Evolutionary conservation across 2,888 invertebrate species (phyloP).

Genomic region (Iselma pallidipennis): DNA sequence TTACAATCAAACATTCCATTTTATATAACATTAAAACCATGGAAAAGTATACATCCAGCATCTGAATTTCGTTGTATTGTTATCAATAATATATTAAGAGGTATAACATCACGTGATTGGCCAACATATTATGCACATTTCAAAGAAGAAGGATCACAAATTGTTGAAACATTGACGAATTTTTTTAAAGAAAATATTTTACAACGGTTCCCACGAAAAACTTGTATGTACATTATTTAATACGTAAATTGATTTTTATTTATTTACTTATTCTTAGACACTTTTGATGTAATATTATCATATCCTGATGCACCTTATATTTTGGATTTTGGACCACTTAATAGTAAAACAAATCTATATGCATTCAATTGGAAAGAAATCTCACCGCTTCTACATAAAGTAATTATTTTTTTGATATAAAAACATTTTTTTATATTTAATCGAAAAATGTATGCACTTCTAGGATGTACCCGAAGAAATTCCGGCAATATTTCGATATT

Average conservation of each 20-base stretch:
- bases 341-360: constrained; percentile 48
- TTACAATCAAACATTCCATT: constrained; percentile 39
- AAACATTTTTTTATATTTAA: no score
- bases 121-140: constrained; percentile 52
- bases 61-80: constrained; percentile 53
- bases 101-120: constrained; percentile 53
- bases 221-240: constrained; percentile 38
- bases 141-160: constrained; percentile 46
- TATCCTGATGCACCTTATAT: constrained; percentile 43
- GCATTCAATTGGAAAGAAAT: constrained; percentile 53
- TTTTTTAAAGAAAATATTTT: constrained; percentile 46
- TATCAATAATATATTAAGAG: constrained; percentile 48
- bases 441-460: no score
- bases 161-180: constrained; percentile 42
- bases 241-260: constrained; percentile 3
- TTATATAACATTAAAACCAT: constrained; percentile 48
- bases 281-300: constrained; percentile 49
- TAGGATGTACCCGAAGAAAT: constrained; percentile 42
- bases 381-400: constrained; percentile 45
- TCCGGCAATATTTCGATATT: constrained; percentile 50
- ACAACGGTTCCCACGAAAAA: constrained; percentile 41
- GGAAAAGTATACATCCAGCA: constrained; percentile 53
- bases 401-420: no score
- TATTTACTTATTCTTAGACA: constrained; percentile 36
- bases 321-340: constrained; percentile 50